A percentile compares a stretch with the other conserved stretches of the same genome.
Conservation (phyloP, 2,113 vertebrate genomes). For the Prunella himalayana region DNA sequence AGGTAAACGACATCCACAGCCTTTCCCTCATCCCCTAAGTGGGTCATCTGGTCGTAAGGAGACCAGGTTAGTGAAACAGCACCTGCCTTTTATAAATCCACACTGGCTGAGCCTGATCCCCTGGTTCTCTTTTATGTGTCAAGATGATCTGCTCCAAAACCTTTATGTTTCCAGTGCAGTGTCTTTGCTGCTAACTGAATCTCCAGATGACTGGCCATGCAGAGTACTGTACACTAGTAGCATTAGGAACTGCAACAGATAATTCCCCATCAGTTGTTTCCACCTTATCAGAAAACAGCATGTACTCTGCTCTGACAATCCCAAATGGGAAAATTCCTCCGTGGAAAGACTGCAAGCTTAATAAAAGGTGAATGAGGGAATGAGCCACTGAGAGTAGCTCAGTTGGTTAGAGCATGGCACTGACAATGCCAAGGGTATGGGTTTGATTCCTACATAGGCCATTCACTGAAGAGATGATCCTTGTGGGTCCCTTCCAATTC, state of each 20-base stretch:
- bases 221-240: not conserved
- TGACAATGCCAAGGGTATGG: not conserved
- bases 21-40: not conserved
- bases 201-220: not conserved
- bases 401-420: not conserved
- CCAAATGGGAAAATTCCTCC: not conserved
- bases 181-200: not conserved
- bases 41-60: not conserved
- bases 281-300: not conserved
- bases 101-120: not conserved
- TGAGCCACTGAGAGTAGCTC: not conserved
- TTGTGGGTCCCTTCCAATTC: not conserved
- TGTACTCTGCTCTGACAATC: not conserved
- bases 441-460: not conserved
- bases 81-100: not conserved
- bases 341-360: not conserved
- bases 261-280: not conserved
- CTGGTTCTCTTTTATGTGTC: not conserved
- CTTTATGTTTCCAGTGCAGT: not conserved
- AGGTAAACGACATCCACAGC: not conserved
- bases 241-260: not conserved
- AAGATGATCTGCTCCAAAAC: not conserved
- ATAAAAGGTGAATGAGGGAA: not conserved
- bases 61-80: not conserved
- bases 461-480: not conserved